Percentiles rank a stretch among this genome's conserved stretches.
Conservation (phyloP, 2,888 invertebrate species). For the Thymelicus lineola region DNA sequence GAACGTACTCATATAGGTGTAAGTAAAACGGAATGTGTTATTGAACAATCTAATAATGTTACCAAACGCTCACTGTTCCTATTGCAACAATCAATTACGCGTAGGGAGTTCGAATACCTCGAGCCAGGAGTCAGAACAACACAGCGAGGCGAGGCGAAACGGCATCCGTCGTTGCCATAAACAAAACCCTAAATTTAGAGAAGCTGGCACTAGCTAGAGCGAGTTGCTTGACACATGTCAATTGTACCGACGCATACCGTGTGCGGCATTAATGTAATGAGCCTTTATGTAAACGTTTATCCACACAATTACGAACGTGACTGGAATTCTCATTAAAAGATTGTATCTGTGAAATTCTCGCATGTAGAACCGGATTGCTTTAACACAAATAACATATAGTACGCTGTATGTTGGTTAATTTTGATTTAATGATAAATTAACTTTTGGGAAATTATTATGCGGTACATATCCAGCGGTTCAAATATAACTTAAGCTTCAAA, state of each 20-base stretch:
- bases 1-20: not conserved
- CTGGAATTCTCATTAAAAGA: constrained; percentile 35
- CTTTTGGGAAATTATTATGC: not conserved
- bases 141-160: constrained; percentile 47
- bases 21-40: constrained; percentile 5
- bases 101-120: constrained; percentile 24
- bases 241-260: constrained; percentile 53
- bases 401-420: not conserved
- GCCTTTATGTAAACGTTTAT: constrained; percentile 40
- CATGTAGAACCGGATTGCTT: constrained; percentile 20
- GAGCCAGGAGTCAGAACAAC: constrained; percentile 37
- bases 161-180: constrained; percentile 77
- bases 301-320: constrained; percentile 37
- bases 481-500: too few relatives aligned
- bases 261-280: constrained; percentile 45
- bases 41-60: constrained; percentile 25
- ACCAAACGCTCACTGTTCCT: constrained; percentile 24
- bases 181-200: constrained; percentile 75
- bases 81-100: constrained; percentile 34
- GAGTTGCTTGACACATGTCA: constrained; percentile 72
- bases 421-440: not conserved
- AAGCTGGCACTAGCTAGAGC: constrained; percentile 51
- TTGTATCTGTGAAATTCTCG: constrained; percentile 30
- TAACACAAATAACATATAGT: constrained; percentile 16
- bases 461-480: not conserved